Base-by-base conservation (phyloP, 64 coral and sea anemone species). In the Anthopleura sola region DNA sequence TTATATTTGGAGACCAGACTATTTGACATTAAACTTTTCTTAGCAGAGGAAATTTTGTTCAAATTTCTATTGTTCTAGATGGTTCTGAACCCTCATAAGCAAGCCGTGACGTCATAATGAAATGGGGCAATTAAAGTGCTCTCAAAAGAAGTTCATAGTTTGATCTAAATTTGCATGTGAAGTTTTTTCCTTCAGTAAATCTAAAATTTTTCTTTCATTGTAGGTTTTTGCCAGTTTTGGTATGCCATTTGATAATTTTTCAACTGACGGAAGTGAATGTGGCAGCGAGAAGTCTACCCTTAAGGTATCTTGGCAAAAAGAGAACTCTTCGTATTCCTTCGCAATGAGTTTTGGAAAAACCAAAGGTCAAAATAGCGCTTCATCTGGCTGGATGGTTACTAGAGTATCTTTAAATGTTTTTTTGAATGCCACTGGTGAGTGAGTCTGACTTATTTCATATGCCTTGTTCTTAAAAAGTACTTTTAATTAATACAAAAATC, bases 271-370 rank as follows among this genome's bases (percentile, higher is more conserved):
- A 14, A 84, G 89, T 40, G 19, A 37, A 33, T 91, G 89, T 86
- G 82, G 54, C 7, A n/a, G 1, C 0, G 26, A 29, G 4, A 11
- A 26, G 1, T 14, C 88, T 55, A 49, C 0, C 3, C 83, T 91
- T 6, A 0, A 2, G 2, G 31, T 91, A 60, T 33, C 55, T 2
- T 91, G 89, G 89, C 50, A n/a, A n/a, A n/a, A n/a, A n/a, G n/a
- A n/a, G n/a, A n/a, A n/a, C n/a, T n/a, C 75, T 18, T 11, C 1
- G 18, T 91, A 91, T 68, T 17, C 6, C 0, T 48, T 91, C 5
- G 14, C 18, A 21, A 85, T 91, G 53, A 26, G 17, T 46, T 91
- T 91, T 90, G 7, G 8, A 26, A 78, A 75, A 50, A 34, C 8
- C 23, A 47, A 49, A 14, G 18, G 37, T 36, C 78, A 26, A 11